Evolutionary conservation across 2,888 invertebrate species (phyloP).

Genomic region (Poecilus cupreus): DNA sequence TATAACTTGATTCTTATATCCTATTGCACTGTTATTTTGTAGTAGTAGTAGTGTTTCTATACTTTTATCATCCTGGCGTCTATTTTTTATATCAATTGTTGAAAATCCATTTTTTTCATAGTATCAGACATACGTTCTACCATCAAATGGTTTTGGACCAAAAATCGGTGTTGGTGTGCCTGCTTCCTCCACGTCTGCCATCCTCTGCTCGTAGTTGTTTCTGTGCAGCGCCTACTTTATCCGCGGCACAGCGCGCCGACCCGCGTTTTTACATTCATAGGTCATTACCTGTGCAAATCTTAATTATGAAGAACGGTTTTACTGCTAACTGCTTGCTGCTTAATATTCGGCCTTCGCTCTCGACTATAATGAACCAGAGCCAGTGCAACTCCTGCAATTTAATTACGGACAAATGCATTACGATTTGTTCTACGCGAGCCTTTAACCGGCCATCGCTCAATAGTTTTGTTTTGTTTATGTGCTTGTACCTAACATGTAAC

Average conservation of each 20-base stretch:
- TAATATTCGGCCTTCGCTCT: conserved; percentile 37
- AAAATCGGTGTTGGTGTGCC: no score
- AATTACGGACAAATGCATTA: conserved; percentile 30
- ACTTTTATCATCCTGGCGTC: no score
- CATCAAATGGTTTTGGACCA: no score
- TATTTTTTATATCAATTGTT: no score
- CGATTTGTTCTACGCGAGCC: neutral
- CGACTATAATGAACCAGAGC: conserved; percentile 9
- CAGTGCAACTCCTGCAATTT: conserved; percentile 5
- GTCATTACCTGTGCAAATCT: conserved; percentile 38
- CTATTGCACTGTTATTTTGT: no score
- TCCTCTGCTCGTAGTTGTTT: neutral
- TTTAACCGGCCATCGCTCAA: conserved; percentile 17
- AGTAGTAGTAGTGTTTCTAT: no score
- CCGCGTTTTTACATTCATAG: conserved; percentile 8
- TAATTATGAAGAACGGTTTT: conserved; percentile 43
- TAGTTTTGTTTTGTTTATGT: conserved; percentile 2
- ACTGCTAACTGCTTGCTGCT: conserved; percentile 10
- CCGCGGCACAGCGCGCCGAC: conserved; percentile 8
- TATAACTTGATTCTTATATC: no score
- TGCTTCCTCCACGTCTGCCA: no score
- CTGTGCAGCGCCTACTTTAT: neutral
- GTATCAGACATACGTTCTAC: no score
- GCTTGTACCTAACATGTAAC: conserved; percentile 1
- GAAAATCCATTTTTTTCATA: no score